These are phyloP conservation scores for Phaedon cochleariae DNA, from an alignment of 2,888 invertebrate species.

Conservation along the genomic window DNA sequence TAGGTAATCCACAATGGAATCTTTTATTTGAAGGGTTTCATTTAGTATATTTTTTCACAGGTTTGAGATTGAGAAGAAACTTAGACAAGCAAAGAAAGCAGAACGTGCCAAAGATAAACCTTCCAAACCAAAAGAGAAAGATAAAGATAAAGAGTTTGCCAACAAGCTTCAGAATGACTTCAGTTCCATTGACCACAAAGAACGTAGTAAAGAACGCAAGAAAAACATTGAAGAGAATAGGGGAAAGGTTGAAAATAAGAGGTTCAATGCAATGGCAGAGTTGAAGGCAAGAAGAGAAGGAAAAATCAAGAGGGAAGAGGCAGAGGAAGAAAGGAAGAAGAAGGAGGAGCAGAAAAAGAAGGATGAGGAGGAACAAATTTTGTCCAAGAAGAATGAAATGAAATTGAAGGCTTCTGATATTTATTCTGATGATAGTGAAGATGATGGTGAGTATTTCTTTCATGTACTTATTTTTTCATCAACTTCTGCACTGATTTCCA, in stretches of 20 bases:
- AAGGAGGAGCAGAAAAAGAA: slow-evolving; percentile 69
- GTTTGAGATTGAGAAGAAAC: slow-evolving; percentile 95
- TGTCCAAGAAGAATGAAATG: slow-evolving; percentile 71
- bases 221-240: slow-evolving; percentile 90
- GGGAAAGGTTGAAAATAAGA: slow-evolving; percentile 75
- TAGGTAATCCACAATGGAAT: slow-evolving; percentile 61
- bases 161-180: slow-evolving; percentile 58
- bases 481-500: no score
- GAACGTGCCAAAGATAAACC: slow-evolving; percentile 71
- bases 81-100: slow-evolving; percentile 82
- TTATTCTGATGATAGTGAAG: slow-evolving; percentile 87
- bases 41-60: slow-evolving; percentile 55
- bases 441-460: slow-evolving; percentile 66
- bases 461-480: not conserved
- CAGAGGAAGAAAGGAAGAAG: slow-evolving; percentile 70
- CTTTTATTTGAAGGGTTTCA: slow-evolving; percentile 45
- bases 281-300: slow-evolving; percentile 92
- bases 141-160: slow-evolving; percentile 73
- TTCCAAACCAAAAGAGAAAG: slow-evolving; percentile 77
- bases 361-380: slow-evolving; percentile 62
- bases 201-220: slow-evolving; percentile 84
- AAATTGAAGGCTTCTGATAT: slow-evolving; percentile 95
- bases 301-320: slow-evolving; percentile 71
- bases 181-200: slow-evolving; percentile 73
- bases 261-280: slow-evolving; percentile 90